phyloP scores from a whole-genome alignment of 2,888 invertebrate genomes.

The Syritta pipiens region DNA sequence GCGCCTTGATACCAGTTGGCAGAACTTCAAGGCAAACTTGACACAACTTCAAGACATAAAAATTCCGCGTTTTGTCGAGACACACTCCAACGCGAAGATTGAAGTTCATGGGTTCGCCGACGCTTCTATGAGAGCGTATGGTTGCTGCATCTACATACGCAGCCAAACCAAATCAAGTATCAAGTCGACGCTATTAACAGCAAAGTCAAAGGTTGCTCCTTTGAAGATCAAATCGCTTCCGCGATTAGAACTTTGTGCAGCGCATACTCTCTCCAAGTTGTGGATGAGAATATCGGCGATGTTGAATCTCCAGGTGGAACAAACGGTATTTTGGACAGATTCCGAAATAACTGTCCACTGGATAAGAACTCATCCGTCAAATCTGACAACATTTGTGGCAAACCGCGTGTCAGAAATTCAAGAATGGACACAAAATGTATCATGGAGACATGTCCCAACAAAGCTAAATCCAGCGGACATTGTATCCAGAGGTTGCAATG shows the following conservation, averaged over 20 bases:
- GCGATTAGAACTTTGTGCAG: conserved; percentile 46
- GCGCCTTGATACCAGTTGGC: too few relatives aligned
- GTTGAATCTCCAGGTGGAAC: conserved; percentile 15
- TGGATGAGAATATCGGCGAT: conserved; percentile 22
- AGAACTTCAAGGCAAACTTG: conserved; percentile 4
- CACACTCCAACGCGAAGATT: neutral
- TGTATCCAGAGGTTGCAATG: conserved; percentile 20
- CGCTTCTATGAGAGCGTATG: neutral
- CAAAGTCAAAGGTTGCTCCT: conserved; percentile 46
- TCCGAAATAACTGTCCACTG: conserved; percentile 39
- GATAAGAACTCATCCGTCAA: conserved; percentile 22
- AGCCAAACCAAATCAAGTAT: neutral
- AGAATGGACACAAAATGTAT: conserved; percentile 24
- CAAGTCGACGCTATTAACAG: too few relatives aligned
- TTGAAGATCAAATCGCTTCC: conserved; percentile 41
- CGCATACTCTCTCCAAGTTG: conserved; percentile 28
- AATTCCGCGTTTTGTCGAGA: conserved; percentile 12
- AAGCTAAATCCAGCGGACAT: conserved; percentile 33
- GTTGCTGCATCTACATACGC: neutral
- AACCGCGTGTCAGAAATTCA: conserved; percentile 48
- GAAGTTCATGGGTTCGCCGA: neutral
- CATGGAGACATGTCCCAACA: conserved; percentile 32
- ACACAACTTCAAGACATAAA: neutral
- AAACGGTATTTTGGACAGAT: conserved; percentile 28
- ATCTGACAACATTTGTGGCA: conserved; percentile 24